Conservation (phyloP, 2,113 vertebrate genomes). For the Boulengeromyrus knoepffleri region DNA sequence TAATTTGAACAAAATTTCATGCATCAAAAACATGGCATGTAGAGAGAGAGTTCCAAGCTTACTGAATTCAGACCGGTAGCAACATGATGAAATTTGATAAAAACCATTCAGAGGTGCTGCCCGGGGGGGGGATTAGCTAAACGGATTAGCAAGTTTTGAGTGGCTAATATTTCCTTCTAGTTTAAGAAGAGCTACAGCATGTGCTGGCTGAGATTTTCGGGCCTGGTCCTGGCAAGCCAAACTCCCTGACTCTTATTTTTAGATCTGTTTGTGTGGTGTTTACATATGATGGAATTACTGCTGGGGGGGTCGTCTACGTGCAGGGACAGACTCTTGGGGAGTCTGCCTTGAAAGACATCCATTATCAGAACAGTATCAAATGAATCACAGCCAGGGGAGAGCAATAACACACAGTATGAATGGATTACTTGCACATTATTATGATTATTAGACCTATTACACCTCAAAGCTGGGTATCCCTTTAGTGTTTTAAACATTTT, state of each 20-base stretch:
- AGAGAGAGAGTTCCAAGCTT: neutral
- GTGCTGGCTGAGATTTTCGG: neutral
- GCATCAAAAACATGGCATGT: neutral
- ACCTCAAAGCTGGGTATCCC: neutral
- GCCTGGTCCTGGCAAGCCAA: neutral
- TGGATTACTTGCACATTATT: neutral
- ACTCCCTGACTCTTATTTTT: constrained; percentile 1
- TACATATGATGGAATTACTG: neutral
- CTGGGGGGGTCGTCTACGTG: neutral
- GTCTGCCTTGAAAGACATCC: neutral
- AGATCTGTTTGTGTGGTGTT: neutral
- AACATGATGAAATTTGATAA: neutral
- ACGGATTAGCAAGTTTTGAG: neutral
- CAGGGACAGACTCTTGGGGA: neutral
- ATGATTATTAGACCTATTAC: neutral
- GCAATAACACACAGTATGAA: neutral
- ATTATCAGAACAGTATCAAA: neutral
- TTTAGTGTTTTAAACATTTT: neutral
- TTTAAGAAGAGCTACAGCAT: neutral
- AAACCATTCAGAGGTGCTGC: neutral
- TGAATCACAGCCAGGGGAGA: neutral
- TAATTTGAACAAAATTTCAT: neutral
- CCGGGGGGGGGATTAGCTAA: neutral
- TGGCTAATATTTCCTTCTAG: neutral
- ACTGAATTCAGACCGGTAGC: neutral